Evolutionary conservation across 2,113 vertebrate species (phyloP).

Genomic region (Calidris pugnax): DNA sequence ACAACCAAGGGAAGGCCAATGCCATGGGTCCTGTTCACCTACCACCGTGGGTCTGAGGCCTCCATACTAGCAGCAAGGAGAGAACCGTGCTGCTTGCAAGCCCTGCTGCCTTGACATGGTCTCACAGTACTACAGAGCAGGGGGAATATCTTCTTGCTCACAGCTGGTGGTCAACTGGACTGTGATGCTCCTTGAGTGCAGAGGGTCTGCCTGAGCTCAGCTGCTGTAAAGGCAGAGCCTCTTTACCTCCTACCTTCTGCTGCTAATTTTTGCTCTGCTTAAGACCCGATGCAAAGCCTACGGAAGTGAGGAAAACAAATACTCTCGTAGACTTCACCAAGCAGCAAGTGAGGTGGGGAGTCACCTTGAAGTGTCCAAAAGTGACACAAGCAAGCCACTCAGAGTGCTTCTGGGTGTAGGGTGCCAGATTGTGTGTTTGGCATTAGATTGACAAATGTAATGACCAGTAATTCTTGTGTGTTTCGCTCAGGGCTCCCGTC

Average conservation of each 20-base stretch:
- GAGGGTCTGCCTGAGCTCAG: background rate
- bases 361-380: background rate
- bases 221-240: background rate
- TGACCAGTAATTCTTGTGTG: background rate
- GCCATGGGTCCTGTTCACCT: background rate
- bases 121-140: background rate
- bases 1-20: background rate
- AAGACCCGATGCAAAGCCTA: background rate
- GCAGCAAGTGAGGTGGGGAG: background rate
- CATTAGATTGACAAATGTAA: background rate
- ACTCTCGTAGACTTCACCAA: background rate
- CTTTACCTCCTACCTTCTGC: background rate
- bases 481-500: background rate
- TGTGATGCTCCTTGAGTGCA: accelerated
- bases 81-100: background rate
- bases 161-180: background rate
- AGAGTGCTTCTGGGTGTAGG: background rate
- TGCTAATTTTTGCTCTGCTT: background rate
- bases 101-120: background rate
- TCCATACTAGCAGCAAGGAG: background rate
- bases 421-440: background rate
- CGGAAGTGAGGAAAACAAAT: background rate
- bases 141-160: background rate
- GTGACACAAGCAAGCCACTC: background rate
- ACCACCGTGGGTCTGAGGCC: background rate